Evolutionary conservation across 1,140 invertebrate genomes (phyloP), one percentile per base, ranked within the genome.

Genomic region (Ceratina australensis): DNA sequence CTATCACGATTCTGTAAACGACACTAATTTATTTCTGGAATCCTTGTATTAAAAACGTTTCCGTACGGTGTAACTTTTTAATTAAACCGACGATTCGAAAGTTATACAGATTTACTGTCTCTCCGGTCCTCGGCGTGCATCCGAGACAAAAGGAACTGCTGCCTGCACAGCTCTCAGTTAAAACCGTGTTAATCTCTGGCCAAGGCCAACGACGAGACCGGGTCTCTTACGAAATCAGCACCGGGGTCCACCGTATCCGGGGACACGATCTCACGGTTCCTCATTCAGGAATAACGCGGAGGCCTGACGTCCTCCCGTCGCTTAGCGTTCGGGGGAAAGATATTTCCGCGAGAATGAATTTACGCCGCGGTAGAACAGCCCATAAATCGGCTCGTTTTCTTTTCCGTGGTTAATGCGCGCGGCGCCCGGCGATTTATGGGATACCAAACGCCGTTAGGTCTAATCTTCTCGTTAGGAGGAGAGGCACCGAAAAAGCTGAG

Each of bases 291-390:
- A 79, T 54, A 60, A 42, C 73, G 47, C 69, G 24, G 72, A 54
- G 3, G 54, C 3, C 28, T 24, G 63, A 49, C 69, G 57, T 24
- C 20, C 12, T 13, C 57, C 33, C n/a, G n/a, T n/a, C n/a, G n/a
- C n/a, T n/a, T n/a, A n/a, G 33, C 13, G 20, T 75, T 26, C 1
- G 42, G 24, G 52, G 26, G 50, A 24, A 77, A 76, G 73, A 79
- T 85, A 77, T 80, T 84, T 84, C 82, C 82, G 84, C 82, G 69
- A 83, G 52, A 57, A 57, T 56, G 72, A 81, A 84, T 86, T 86
- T 84, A 86, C 79, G 47, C 56, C 52, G 47, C 18, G 52, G 52
- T 54, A n/a, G 66, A 47, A 57, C 16, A 24, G n/a, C n/a, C 42
- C 73, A 74, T 86, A 86, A 86, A 86, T 86, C 68, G 56, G 24